Conservation (phyloP, 1,140 invertebrate genomes). For the Phymorhynchus buccinoides region DNA sequence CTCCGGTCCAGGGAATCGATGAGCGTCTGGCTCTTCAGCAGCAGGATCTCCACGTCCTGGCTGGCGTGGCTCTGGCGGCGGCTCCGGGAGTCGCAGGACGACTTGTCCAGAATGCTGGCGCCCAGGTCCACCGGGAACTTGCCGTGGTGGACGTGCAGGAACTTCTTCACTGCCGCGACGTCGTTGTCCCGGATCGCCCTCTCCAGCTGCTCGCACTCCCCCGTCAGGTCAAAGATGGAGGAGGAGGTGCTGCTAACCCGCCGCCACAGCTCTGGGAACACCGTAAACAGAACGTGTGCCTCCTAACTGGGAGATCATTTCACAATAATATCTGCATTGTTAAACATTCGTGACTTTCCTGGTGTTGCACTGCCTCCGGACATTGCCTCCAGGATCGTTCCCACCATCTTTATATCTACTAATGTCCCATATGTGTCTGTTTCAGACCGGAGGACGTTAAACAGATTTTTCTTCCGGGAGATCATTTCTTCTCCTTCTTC, state of each 20-base stretch:
- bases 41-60: slow-evolving; percentile 60
- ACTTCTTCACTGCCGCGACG: slow-evolving; percentile 74
- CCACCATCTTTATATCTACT: too few relatives aligned
- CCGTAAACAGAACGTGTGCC: too few relatives aligned
- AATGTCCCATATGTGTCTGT: too few relatives aligned
- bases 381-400: too few relatives aligned
- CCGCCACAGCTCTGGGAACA: slow-evolving; percentile 34
- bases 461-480: too few relatives aligned
- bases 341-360: too few relatives aligned
- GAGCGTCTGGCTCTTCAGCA: slow-evolving; percentile 59
- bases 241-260: slow-evolving; percentile 73
- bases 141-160: slow-evolving; percentile 77
- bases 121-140: slow-evolving; percentile 75
- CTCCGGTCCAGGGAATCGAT: slow-evolving; percentile 62
- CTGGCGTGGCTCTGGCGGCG: slow-evolving; percentile 57
- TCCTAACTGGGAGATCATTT: not conserved
- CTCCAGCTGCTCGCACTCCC: slow-evolving; percentile 77
- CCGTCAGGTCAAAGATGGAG: slow-evolving; percentile 76
- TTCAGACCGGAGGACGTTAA: too few relatives aligned
- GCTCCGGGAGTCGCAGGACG: slow-evolving; percentile 62
- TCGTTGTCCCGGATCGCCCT: slow-evolving; percentile 77
- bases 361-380: too few relatives aligned
- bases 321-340: too few relatives aligned
- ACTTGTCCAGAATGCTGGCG: slow-evolving; percentile 62
- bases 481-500: too few relatives aligned